Evolutionary conservation across 2,113 vertebrate species (phyloP).

Genomic region (Colius striatus): DNA sequence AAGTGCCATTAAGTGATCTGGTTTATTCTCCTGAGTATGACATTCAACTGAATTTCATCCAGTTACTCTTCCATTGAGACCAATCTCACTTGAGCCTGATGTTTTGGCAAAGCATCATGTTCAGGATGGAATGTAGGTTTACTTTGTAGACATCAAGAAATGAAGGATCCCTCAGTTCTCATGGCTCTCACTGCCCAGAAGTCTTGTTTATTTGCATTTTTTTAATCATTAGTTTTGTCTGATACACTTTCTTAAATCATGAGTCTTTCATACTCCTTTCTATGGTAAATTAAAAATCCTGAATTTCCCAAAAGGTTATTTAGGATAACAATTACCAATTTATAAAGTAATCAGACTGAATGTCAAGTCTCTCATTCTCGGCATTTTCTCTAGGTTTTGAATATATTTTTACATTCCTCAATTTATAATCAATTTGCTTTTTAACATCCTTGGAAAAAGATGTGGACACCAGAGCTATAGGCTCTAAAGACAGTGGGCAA

Average conservation of each 20-base stretch:
- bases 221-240: neutral
- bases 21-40: conserved; percentile 14
- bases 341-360: neutral
- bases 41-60: conserved; percentile 9
- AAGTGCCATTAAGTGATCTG: neutral
- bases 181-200: neutral
- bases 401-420: neutral
- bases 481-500: neutral
- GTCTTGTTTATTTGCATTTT: neutral
- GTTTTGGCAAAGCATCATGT: neutral
- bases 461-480: neutral
- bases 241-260: neutral
- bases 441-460: neutral
- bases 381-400: neutral
- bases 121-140: neutral
- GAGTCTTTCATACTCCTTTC: neutral
- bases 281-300: neutral
- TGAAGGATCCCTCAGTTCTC: neutral
- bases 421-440: neutral
- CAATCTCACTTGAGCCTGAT: neutral
- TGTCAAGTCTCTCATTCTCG: neutral
- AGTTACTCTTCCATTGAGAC: neutral
- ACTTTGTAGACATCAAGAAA: neutral
- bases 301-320: neutral
- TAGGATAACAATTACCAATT: neutral